Base-by-base conservation (phyloP, 1,140 invertebrate species). In the Euwallacea fornicatus region DNA sequence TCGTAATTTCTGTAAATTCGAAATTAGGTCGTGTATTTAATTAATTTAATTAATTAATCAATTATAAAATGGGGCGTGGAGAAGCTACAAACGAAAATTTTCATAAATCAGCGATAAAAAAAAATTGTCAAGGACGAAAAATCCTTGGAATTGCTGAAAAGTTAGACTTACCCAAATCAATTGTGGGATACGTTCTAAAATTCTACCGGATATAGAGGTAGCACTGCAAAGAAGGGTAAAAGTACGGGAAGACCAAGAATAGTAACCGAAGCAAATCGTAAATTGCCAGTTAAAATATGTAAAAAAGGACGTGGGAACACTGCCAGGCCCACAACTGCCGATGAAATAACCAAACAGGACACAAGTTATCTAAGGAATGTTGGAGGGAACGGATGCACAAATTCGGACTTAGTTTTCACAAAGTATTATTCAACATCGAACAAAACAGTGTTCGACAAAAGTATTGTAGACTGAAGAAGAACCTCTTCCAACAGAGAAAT, bases 81-180 rank as follows among this genome's bases (percentile, higher is more conserved):
- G 6, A 6, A 50, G 46, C 46, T 13, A 2, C 6, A 6, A 50
- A 50, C 46, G 6, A 50, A 50, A 50, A 50, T 2, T 50, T 50
- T 50, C 9, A 13, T 11, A 6, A 50, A 50, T 50, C 6, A 50
- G 1, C 6, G 46, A 6, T 50, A 11, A 50, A 50, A 50, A 50
- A 50, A 2, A 2, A 6, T 2, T 2, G 6, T 6, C 46, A 50
- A 50, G 13, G 46, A 1, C 46, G 46, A 50, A 50, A 50, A 50
- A 50, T 50, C 6, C 46, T 50, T 10, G 46, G 6, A 50, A 50
- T 50, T 50, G 6, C 6, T 50, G 6, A 50, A 2, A 6, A 6
- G 46, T 50, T 50, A 50, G 46, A 50, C 6, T 50, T 50, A 50
- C 46, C 46, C 46, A 50, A 50, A 50, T 50, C 46, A 0, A 50